Evolutionary conservation across 1,140 invertebrate genomes (phyloP).

Genomic region (Conus ventricosus): DNA sequence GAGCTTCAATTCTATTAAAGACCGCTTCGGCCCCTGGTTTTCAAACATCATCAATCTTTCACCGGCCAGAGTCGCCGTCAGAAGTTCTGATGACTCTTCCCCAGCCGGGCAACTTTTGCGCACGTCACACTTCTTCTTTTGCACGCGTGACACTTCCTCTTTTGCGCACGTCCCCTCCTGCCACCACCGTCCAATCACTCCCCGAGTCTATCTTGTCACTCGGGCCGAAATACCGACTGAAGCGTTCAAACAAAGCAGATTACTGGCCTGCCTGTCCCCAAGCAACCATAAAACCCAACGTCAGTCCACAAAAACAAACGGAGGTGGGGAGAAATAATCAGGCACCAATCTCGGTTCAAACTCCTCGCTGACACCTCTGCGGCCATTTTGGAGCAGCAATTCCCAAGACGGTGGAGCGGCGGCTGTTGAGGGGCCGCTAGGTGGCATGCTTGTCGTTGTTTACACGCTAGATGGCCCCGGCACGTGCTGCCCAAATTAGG

Average conservation of each 20-base stretch:
- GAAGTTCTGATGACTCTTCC: neutral
- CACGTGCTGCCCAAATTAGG: constrained; percentile 38
- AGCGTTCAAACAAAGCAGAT: constrained; percentile 26
- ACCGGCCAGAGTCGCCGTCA: neutral
- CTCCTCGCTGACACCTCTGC: constrained; percentile 40
- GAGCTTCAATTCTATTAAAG: constrained; percentile 8
- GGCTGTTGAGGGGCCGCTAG: constrained; percentile 26
- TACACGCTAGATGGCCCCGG: constrained; percentile 35
- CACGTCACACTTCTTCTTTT: constrained; percentile 16
- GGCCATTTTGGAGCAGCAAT: constrained; percentile 40
- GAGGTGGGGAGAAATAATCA: constrained; percentile 37
- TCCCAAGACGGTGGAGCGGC: constrained; percentile 30
- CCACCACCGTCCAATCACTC: neutral
- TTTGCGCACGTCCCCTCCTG: neutral
- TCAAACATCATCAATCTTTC: constrained; percentile 26
- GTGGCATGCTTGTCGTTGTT: constrained; percentile 41
- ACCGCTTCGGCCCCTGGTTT: constrained; percentile 19
- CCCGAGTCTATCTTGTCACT: constrained; percentile 27
- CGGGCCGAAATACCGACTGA: neutral
- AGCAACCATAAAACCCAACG: neutral
- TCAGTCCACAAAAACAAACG: constrained; percentile 22
- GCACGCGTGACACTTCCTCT: constrained; percentile 19
- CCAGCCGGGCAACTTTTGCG: neutral
- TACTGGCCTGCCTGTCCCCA: constrained; percentile 5
- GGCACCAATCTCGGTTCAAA: constrained; percentile 42